Conservation (phyloP, 2,888 invertebrate species). For the Polymixis lichenea region DNA sequence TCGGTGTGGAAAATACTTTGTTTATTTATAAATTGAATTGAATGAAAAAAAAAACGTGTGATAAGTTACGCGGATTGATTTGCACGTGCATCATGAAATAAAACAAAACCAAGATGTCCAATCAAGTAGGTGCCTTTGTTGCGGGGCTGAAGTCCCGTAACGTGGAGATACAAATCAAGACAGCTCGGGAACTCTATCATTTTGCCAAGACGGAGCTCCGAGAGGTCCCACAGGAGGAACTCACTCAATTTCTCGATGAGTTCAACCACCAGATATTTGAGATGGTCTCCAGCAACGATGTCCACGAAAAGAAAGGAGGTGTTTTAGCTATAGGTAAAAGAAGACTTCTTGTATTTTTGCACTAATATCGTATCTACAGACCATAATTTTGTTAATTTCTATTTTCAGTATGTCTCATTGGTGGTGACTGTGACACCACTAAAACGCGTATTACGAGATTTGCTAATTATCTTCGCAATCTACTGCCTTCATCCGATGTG, state of each 20-base stretch:
- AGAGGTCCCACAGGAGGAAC: slow-evolving; percentile 97
- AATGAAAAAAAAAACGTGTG: slow-evolving; percentile 38
- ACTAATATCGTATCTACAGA: neutral
- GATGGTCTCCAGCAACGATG: slow-evolving; percentile 98
- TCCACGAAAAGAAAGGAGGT: slow-evolving; percentile 98
- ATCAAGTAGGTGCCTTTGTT: slow-evolving; percentile 94
- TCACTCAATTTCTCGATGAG: slow-evolving; percentile 97
- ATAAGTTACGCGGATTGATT: slow-evolving; percentile 37
- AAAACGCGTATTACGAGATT: slow-evolving; percentile 97
- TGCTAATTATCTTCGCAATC: slow-evolving; percentile 97
- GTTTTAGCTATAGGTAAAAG: slow-evolving; percentile 96
- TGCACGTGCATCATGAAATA: slow-evolving; percentile 62
- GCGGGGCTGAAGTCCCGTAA: slow-evolving; percentile 96
- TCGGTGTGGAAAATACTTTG: slow-evolving; percentile 66
- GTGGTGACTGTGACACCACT: slow-evolving; percentile 97
- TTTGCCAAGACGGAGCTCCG: slow-evolving; percentile 97
- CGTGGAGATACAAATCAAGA: slow-evolving; percentile 95
- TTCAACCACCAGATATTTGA: slow-evolving; percentile 99
- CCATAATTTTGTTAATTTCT: neutral
- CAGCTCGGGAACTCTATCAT: slow-evolving; percentile 96
- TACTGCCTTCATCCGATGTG: slow-evolving; percentile 97
- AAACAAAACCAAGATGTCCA: slow-evolving; percentile 82
- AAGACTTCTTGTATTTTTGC: slow-evolving; percentile 17
- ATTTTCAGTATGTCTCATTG: slow-evolving; percentile 96
- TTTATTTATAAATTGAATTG: slow-evolving; percentile 60